A percentile compares a stretch with the other conserved stretches of the same genome.
These are phyloP conservation scores for Percina caprodes DNA, from an alignment of 2,113 vertebrate genomes.

Conservation along the genomic window DNA sequence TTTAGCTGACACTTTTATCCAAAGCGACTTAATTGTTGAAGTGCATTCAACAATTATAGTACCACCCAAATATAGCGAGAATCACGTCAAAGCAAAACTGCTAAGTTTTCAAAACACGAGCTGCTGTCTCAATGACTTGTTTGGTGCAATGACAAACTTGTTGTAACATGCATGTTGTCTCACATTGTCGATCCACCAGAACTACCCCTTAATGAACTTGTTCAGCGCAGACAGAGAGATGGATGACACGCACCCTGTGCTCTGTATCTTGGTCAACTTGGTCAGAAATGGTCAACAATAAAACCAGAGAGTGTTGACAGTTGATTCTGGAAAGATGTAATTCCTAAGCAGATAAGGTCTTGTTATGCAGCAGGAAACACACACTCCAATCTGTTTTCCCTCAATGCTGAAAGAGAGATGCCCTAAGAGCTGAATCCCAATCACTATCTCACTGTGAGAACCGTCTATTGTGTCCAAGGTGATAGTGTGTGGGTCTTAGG, in stretches of 20 bases:
- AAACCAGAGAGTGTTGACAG: slow-evolving; percentile 10
- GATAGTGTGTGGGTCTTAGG: slow-evolving; percentile 57
- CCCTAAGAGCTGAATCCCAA: slow-evolving; percentile 51
- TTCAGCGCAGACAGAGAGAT: no score
- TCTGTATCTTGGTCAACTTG: neutral
- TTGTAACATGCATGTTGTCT: neutral
- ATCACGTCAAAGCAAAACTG: no score
- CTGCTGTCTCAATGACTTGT: neutral
- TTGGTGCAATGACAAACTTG: neutral
- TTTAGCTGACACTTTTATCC: no score
- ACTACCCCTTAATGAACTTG: slow-evolving; percentile 3
- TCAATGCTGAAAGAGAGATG: slow-evolving; percentile 42
- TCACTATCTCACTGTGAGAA: slow-evolving; percentile 49
- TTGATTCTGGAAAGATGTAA: slow-evolving; percentile 49
- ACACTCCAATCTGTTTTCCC: slow-evolving; percentile 45
- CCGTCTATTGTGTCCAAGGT: slow-evolving; percentile 53
- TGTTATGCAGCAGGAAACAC: slow-evolving; percentile 55
- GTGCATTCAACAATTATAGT: no score
- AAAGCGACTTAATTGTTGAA: no score
- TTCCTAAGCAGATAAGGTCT: slow-evolving; percentile 56
- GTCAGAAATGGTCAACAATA: slow-evolving; percentile 9
- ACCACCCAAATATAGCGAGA: no score
- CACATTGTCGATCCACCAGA: neutral
- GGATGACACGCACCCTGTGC: no score
- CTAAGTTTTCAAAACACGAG: no score